A percentile compares a stretch with the other conserved stretches of the same genome.
These are phyloP conservation scores for Seriola dumerili DNA, from an alignment of 2,113 vertebrate species.

Conservation along the genomic window DNA sequence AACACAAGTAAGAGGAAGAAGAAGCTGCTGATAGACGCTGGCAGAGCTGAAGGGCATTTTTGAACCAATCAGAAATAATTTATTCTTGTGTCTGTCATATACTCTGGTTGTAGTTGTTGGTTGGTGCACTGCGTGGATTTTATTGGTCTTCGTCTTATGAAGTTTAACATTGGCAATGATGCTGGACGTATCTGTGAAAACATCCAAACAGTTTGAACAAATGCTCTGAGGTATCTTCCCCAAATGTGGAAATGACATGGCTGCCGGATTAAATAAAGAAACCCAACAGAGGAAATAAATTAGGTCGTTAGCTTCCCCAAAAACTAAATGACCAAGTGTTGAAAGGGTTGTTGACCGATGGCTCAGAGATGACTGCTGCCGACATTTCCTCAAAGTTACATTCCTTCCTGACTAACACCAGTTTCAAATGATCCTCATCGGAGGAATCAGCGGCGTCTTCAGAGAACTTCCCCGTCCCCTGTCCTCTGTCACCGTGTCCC, in stretches of 20 bases:
- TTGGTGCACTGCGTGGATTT: not conserved
- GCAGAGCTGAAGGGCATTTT: conserved; percentile 39
- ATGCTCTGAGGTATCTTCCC: too few relatives aligned
- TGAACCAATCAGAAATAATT: conserved; percentile 27
- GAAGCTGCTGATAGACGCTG: conserved; percentile 40
- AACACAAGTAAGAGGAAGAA: too few relatives aligned
- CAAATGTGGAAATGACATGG: too few relatives aligned
- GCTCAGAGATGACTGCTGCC: not conserved
- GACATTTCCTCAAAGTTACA: not conserved
- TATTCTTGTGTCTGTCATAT: conserved; percentile 22
- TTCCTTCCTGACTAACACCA: not conserved
- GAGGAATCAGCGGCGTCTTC: not conserved
- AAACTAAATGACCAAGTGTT: too few relatives aligned
- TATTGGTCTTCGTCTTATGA: not conserved
- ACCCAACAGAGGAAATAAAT: too few relatives aligned
- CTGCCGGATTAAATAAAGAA: too few relatives aligned
- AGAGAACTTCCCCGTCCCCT: not conserved
- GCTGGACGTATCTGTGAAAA: not conserved
- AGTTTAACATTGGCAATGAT: not conserved
- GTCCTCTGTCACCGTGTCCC: conserved; percentile 13
- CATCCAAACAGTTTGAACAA: not conserved
- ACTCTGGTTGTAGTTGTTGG: not conserved
- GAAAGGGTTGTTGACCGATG: not conserved
- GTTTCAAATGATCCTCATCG: conserved; percentile 12
- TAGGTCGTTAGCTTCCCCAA: too few relatives aligned